A percentile compares a stretch with the other conserved stretches of the same genome.
These are phyloP conservation scores for Anser brachyrhynchus DNA, from an alignment of 2,113 vertebrate genomes.

Conservation along the genomic window DNA sequence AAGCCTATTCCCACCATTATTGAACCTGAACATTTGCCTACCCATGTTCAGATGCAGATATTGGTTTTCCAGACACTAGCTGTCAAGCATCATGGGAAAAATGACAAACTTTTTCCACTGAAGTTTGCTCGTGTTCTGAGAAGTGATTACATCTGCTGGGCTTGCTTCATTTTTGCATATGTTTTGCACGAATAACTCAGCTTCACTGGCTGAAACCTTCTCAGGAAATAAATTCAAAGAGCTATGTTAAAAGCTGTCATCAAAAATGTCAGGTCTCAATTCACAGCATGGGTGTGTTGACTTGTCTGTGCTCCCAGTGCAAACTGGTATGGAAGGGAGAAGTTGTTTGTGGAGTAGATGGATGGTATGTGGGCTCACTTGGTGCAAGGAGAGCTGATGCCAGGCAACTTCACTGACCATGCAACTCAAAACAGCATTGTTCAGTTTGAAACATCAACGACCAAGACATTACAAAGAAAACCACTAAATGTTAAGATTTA, in stretches of 20 bases:
- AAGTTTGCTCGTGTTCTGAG: background rate
- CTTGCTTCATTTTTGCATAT: slow-evolving; percentile 37
- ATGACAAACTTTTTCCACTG: background rate
- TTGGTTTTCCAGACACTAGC: background rate
- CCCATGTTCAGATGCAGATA: background rate
- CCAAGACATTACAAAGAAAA: background rate
- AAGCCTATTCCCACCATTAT: background rate
- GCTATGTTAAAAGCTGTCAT: slow-evolving; percentile 33
- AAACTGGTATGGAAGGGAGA: background rate
- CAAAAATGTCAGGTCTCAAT: slow-evolving; percentile 43
- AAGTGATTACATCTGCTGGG: slow-evolving; percentile 6
- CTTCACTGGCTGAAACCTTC: slow-evolving; percentile 11
- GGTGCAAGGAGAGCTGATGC: background rate
- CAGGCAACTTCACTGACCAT: background rate
- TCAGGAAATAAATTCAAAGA: slow-evolving; percentile 63
- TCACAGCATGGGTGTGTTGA: slow-evolving; percentile 13
- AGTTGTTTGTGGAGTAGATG: background rate
- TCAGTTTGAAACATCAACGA: background rate
- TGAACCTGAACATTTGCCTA: background rate
- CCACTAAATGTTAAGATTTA: background rate
- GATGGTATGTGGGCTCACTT: background rate
- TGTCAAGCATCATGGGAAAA: background rate
- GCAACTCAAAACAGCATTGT: background rate
- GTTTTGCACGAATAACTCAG: slow-evolving; percentile 25
- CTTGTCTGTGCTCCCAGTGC: background rate